Percentiles rank a stretch among this genome's conserved stretches.
phyloP scores from a whole-genome alignment of 2,797 vertebrate species.

The Oceanodroma leucorhoa region DNA sequence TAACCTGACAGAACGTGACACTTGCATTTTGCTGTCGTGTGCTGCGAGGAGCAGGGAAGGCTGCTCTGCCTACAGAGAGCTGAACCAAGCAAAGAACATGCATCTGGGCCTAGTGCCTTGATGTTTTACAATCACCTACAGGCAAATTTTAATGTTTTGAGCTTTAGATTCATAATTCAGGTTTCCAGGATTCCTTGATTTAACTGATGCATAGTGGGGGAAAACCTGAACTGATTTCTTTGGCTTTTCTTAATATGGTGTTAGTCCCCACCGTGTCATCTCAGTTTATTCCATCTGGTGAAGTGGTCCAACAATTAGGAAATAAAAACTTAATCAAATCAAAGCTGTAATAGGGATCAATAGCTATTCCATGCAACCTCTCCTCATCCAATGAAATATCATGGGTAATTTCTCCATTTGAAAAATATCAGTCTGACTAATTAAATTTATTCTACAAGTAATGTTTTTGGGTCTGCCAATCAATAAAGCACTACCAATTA shows the following conservation, averaged over 20 bases:
- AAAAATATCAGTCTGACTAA: neutral
- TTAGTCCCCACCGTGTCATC: fast-evolving
- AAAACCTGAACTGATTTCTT: neutral
- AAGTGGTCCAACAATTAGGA: neutral
- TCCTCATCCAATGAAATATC: neutral
- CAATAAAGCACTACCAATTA: neutral
- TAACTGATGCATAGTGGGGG: neutral
- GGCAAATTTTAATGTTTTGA: neutral
- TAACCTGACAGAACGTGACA: neutral
- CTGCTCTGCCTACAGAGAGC: neutral
- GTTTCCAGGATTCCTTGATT: neutral
- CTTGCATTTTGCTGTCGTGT: neutral
- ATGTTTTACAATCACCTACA: neutral
- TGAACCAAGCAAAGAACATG: fast-evolving
- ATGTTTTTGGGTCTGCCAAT: neutral
- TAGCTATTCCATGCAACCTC: neutral
- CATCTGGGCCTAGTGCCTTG: neutral
- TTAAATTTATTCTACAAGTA: neutral
- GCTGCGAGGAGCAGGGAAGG: neutral
- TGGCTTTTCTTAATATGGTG: neutral
- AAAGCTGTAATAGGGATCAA: neutral
- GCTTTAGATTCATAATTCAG: neutral
- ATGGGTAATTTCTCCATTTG: neutral
- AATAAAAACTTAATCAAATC: neutral
- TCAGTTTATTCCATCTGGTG: neutral